Percentiles rank a stretch among this genome's conserved stretches.
These are phyloP conservation scores for Pterocles gutturalis DNA, from an alignment of 2,113 vertebrate species.

Conservation along the genomic window DNA sequence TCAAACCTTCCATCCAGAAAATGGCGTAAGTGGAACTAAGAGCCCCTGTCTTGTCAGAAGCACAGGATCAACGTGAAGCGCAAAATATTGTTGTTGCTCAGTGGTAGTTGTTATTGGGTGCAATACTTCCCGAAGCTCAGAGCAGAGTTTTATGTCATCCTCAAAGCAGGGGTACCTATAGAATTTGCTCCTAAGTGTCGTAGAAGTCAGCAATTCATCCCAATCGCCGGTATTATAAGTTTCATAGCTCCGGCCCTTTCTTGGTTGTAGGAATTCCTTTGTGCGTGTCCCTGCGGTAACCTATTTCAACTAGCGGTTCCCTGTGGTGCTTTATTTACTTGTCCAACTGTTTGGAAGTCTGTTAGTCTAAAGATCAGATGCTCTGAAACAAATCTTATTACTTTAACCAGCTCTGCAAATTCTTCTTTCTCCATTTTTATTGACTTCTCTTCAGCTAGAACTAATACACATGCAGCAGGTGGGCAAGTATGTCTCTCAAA, in stretches of 20 bases:
- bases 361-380: constrained; percentile 87
- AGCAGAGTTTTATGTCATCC: neutral
- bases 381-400: constrained; percentile 90
- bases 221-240: constrained; percentile 63
- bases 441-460: constrained; percentile 73
- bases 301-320: constrained; percentile 83
- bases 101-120: neutral
- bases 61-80: neutral
- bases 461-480: constrained; percentile 69
- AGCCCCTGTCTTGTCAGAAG: neutral
- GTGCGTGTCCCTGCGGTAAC: constrained; percentile 84
- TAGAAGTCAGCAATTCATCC: constrained; percentile 69
- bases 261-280: constrained; percentile 82
- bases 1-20: neutral
- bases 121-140: neutral
- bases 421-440: constrained; percentile 72
- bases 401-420: constrained; percentile 83
- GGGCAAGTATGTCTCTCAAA: constrained; percentile 60
- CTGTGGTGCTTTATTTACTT: constrained; percentile 89
- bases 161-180: neutral
- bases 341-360: constrained; percentile 89
- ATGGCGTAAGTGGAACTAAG: neutral
- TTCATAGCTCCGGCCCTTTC: constrained; percentile 72
- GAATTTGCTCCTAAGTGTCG: neutral
- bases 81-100: neutral